Conservation (phyloP, 1,140 invertebrate genomes). For the Ceratina japonica region DNA sequence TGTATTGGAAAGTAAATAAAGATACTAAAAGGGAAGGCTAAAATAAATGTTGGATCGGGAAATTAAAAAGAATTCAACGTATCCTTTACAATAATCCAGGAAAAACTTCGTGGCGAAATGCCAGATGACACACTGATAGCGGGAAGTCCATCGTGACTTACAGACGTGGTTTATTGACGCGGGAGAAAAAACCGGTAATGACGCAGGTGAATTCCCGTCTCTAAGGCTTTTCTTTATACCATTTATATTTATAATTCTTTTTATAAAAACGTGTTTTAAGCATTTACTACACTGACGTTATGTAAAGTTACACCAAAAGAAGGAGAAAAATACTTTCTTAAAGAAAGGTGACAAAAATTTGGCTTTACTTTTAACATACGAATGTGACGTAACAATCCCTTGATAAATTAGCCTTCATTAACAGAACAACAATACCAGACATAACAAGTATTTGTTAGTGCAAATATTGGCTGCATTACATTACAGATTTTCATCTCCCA, state of each 20-base stretch:
- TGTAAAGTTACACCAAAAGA: no score
- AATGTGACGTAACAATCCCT: no score
- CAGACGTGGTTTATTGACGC: background rate
- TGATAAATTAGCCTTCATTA: no score
- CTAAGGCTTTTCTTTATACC: background rate
- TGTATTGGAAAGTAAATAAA: no score
- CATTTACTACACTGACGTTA: no score
- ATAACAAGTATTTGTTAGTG: background rate
- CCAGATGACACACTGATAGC: background rate
- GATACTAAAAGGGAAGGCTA: no score
- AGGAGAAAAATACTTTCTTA: no score
- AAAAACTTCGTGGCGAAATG: background rate
- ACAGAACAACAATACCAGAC: background rate
- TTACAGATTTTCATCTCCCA: slow-evolving; percentile 20
- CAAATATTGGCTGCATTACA: background rate
- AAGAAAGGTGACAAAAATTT: no score
- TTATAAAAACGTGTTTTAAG: no score
- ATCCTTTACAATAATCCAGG: background rate
- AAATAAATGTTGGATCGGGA: background rate
- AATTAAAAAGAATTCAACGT: background rate
- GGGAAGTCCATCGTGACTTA: background rate
- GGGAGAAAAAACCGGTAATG: background rate
- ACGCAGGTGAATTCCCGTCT: background rate
- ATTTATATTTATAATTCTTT: no score
- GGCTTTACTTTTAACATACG: no score